Evolutionary conservation across 1,140 invertebrate genomes (phyloP), one percentile per base, ranked within the genome.

Genomic region (Polypedilum vanderplanki): DNA sequence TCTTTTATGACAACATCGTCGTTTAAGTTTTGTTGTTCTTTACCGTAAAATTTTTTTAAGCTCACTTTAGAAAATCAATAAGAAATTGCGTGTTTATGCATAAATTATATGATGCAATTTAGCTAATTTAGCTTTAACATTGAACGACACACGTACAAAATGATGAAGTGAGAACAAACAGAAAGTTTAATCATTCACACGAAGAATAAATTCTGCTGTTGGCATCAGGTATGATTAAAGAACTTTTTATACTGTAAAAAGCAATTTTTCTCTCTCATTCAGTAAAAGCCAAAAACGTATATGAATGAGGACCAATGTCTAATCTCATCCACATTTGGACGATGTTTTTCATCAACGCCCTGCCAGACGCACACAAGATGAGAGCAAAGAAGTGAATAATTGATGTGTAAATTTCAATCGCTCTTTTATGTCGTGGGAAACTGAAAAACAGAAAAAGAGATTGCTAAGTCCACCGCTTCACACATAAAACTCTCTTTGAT

Each of bases 401-500:
- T 57, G 46, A 57, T 57, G 46, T 57, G 46, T 57, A 57, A 57
- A 57, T 57, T 57, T 57, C 46, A 57, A 57, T 57, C 46, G n/a
- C 46, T 57, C 46, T 57, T 57, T 33, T 57, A n/a, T 57, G 15
- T 57, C 46, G 46, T 57, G 46, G 46, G 46, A 57, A 57, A 12
- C n/a, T 15, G n/a, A 57, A 3, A 57, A 57, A 15, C 7, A 57
- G n/a, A 57, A 57, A 57, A 57, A 57, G n/a, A n/a, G 46, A 12
- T 57, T 57, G 46, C 9, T 57, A 57, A 57, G 12, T 8, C 46
- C 46, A n/a, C 46, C 41, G n/a, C 46, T n/a, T 57, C 12, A n/a
- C 41, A 46, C 46, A 57, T 57, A 57, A 57, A 33, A 57, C n/a
- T 57, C 10, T n/a, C 12, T 57, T 57, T 57, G 46, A 57, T 57